Evolutionary conservation across 1,140 invertebrate species (phyloP).

Genomic region (Nephila pilipes): DNA sequence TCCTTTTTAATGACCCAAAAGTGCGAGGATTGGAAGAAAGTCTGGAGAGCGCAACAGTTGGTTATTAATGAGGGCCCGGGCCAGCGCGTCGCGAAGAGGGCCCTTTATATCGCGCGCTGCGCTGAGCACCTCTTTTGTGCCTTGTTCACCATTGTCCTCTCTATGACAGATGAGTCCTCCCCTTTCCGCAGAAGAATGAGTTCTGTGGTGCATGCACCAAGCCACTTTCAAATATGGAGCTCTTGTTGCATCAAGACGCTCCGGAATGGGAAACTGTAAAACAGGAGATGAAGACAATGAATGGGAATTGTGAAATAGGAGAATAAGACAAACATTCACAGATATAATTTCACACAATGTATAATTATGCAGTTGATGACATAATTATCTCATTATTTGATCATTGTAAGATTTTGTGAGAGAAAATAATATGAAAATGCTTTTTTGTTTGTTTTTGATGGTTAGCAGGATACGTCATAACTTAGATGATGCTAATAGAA

Average conservation of each 20-base stretch:
- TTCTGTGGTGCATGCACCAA: neutral
- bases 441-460: no score
- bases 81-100: neutral
- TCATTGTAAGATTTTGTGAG: no score
- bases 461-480: no score
- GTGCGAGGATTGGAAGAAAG: neutral
- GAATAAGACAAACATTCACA: no score
- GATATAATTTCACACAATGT: no score
- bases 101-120: constrained; percentile 27
- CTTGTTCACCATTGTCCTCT: neutral
- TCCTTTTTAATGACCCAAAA: constrained; percentile 36
- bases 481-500: no score
- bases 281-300: neutral
- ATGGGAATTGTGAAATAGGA: no score
- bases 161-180: neutral
- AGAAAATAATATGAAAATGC: no score
- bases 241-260: neutral
- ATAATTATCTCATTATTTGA: no score
- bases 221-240: neutral
- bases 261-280: neutral
- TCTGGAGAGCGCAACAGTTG: constrained; percentile 21
- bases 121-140: constrained; percentile 3
- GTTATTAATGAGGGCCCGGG: constrained; percentile 27
- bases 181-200: constrained; percentile 2
- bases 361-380: no score